Conservation (phyloP, 2,888 invertebrate genomes). For the Chaetogeoica ovagalla region DNA sequence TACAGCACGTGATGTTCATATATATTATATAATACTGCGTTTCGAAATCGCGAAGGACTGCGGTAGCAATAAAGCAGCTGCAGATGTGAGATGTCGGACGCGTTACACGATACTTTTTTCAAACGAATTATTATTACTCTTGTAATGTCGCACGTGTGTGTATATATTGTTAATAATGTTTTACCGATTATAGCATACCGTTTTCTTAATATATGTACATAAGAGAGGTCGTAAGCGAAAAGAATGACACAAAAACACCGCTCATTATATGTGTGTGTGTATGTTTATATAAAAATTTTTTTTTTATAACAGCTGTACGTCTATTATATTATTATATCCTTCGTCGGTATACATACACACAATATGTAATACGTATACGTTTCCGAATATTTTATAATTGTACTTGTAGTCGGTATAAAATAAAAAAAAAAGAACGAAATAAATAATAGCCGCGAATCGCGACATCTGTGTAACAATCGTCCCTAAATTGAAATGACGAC, state of each 20-base stretch:
- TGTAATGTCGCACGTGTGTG: too few relatives aligned
- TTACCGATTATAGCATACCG: constrained; percentile 11
- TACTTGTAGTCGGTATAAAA: neutral
- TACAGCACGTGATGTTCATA: neutral
- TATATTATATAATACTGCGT: neutral
- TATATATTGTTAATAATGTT: constrained; percentile 15
- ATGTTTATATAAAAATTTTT: neutral
- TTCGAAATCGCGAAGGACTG: neutral
- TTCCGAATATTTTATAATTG: constrained; percentile 26
- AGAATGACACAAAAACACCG: neutral
- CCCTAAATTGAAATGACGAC: constrained; percentile 35
- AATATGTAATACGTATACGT: neutral
- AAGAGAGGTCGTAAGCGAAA: neutral
- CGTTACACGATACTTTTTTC: neutral
- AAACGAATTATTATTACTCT: neutral
- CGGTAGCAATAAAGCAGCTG: neutral
- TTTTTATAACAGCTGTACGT: constrained; percentile 15
- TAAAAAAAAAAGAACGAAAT: neutral
- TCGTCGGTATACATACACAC: constrained; percentile 26
- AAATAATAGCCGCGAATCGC: constrained; percentile 31
- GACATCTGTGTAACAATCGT: constrained; percentile 48
- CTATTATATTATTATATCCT: neutral
- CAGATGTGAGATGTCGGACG: neutral
- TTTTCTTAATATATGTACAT: neutral
- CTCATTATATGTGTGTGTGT: neutral